Base-by-base conservation (phyloP, 2,888 invertebrate genomes). In the Hermaeophaga mercurialis region DNA sequence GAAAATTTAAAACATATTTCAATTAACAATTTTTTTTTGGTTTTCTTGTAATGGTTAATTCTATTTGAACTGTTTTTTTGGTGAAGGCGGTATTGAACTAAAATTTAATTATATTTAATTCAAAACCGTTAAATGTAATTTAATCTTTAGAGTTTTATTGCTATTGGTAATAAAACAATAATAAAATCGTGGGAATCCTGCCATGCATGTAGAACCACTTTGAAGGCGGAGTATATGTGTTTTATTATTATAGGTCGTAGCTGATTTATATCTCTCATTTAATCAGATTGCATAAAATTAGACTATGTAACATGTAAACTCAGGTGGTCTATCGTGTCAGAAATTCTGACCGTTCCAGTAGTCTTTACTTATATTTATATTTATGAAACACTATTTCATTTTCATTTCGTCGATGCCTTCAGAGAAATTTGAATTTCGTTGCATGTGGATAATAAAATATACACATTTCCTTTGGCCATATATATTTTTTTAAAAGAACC, bases 221-320 rank as follows among this genome's bases (percentile, higher is more conserved):
- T 8, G 15, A 17, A 31, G 50, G 50, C 33, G 50, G 33, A 5
- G 9, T 49, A 36, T 33, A 41, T 31, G 26, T 39, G 34, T 52
- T 52, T 44, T 44, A 52, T 52, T 43, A 52, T 44, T 52, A 43
- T 17, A 39, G 50, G 18, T 28, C 41, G 6, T 34, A 22, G 33
- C 34, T 52, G 52, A 52, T 52, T 52, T 41, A 52, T 52, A 43
- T 34, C 52, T 43, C 52, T 52, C 15, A 52, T 52, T 52, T 33
- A 43, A 43, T 44, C 52, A 33, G 39, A 43, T 52, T 52, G 44
- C 52, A 52, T 52, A 41, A 41, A 52, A 43, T 52, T 52, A 52
- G 44, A 43, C 39, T 52, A 17, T 22, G 43, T 43, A 31, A 33
- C 28, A 8, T n/a, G 17, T n/a, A 18, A 15, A 22, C 44, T 28